A percentile compares a stretch with the other conserved stretches of the same genome.
Conservation (phyloP, 2,888 invertebrate genomes). For the Spilosoma lubricipeda region DNA sequence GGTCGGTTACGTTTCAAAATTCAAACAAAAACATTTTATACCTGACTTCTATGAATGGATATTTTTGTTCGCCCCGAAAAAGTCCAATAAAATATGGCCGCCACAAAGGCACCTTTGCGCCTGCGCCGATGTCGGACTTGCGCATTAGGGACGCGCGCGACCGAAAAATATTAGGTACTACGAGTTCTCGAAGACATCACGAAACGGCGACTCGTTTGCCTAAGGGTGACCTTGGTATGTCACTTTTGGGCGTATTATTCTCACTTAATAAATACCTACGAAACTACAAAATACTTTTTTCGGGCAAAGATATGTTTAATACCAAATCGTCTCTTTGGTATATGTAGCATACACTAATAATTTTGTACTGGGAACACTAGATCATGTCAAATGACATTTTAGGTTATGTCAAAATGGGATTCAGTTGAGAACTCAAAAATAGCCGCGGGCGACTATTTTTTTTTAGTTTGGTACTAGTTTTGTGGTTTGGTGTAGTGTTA, state of each 20-base stretch:
- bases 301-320: background rate
- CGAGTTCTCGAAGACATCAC: constrained; percentile 34
- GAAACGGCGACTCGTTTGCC: background rate
- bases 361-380: too few relatives aligned
- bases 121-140: constrained; percentile 75
- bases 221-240: background rate
- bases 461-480: too few relatives aligned
- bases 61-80: constrained; percentile 75
- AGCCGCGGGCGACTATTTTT: too few relatives aligned
- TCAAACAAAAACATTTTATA: constrained; percentile 72
- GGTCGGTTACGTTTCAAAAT: constrained; percentile 61
- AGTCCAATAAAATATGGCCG: constrained; percentile 82
- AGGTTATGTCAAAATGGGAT: too few relatives aligned
- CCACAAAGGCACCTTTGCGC: constrained; percentile 81
- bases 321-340: too few relatives aligned
- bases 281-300: background rate
- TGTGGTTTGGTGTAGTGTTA: too few relatives aligned
- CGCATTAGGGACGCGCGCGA: constrained; percentile 66
- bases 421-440: too few relatives aligned
- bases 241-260: too few relatives aligned
- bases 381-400: too few relatives aligned
- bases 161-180: constrained; percentile 27
- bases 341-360: too few relatives aligned
- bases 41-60: constrained; percentile 83
- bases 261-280: background rate